Evolutionary conservation across 2,113 vertebrate genomes (phyloP).

Genomic region (Blennius ocellaris): DNA sequence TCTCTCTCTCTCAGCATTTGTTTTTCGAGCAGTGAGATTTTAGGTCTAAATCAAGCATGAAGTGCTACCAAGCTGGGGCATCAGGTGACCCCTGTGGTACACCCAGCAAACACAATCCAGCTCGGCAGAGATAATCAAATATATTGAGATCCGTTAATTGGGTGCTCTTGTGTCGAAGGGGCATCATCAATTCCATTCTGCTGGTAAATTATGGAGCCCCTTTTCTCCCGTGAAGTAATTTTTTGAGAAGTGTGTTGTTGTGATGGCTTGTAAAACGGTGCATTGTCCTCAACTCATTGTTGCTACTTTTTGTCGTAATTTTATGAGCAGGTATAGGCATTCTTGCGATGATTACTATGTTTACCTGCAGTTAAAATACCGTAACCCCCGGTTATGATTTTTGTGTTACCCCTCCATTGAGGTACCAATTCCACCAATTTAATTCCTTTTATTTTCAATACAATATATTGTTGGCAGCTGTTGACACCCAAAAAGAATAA

Average conservation of each 20-base stretch:
- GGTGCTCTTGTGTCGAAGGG: slow-evolving; percentile 8
- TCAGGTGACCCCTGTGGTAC: slow-evolving; percentile 67
- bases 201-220: slow-evolving; percentile 7
- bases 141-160: slow-evolving; percentile 35
- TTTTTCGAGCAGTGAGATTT: slow-evolving; percentile 45
- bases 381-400: no score
- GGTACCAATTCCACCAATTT: no score
- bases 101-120: slow-evolving; percentile 51
- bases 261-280: neutral
- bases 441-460: no score
- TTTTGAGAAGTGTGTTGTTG: neutral
- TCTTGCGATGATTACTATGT: neutral
- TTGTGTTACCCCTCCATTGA: no score
- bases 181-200: neutral
- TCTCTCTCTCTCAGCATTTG: no score
- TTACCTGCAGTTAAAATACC: slow-evolving; percentile 2
- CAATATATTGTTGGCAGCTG: no score
- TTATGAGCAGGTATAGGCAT: neutral
- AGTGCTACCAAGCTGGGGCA: slow-evolving; percentile 59
- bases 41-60: slow-evolving; percentile 67
- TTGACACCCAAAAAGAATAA: no score
- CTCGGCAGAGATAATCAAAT: slow-evolving; percentile 53
- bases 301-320: neutral
- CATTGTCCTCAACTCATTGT: no score
- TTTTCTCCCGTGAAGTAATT: slow-evolving; percentile 6